Conservation (phyloP, 2,888 invertebrate genomes). For the Cryptocheilus praepositus region DNA sequence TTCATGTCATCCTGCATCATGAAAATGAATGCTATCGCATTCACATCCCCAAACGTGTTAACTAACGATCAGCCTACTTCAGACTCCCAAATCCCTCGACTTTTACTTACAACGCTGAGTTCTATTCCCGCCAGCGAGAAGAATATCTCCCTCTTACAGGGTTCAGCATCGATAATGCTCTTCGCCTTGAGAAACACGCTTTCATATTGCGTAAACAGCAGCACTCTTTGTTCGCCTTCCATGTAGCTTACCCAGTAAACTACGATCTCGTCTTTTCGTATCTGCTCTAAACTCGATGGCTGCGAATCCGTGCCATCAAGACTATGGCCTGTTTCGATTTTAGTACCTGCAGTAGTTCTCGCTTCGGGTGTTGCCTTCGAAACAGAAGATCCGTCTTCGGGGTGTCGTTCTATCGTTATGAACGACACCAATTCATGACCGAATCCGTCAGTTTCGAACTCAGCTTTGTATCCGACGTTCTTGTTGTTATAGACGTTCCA, state of each 20-base stretch:
- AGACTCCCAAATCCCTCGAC: neutral
- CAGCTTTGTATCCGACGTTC: slow-evolving; percentile 83
- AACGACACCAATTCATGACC: slow-evolving; percentile 85
- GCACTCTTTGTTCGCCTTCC: slow-evolving; percentile 84
- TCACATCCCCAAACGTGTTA: no score
- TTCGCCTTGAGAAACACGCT: slow-evolving; percentile 75
- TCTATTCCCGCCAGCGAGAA: slow-evolving; percentile 83
- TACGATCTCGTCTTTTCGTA: slow-evolving; percentile 81
- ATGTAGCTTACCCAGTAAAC: slow-evolving; percentile 89
- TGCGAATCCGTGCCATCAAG: slow-evolving; percentile 44
- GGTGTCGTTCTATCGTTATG: slow-evolving; percentile 58
- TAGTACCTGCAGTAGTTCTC: slow-evolving; percentile 10
- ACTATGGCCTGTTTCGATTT: neutral
- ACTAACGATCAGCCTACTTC: neutral
- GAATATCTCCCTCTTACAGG: slow-evolving; percentile 82
- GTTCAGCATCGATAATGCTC: slow-evolving; percentile 79
- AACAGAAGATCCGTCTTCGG: slow-evolving; percentile 23
- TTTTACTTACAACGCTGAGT: slow-evolving; percentile 76
- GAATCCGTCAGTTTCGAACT: slow-evolving; percentile 80
- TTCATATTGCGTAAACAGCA: slow-evolving; percentile 86
- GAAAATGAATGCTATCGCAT: no score
- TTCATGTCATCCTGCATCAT: no score
- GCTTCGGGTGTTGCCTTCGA: slow-evolving; percentile 36
- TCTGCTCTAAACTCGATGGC: slow-evolving; percentile 68
- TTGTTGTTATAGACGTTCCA: slow-evolving; percentile 91